Percentiles rank a stretch among this genome's conserved stretches.
phyloP scores from a whole-genome alignment of 2,113 vertebrate species.

The Felis chaus region DNA sequence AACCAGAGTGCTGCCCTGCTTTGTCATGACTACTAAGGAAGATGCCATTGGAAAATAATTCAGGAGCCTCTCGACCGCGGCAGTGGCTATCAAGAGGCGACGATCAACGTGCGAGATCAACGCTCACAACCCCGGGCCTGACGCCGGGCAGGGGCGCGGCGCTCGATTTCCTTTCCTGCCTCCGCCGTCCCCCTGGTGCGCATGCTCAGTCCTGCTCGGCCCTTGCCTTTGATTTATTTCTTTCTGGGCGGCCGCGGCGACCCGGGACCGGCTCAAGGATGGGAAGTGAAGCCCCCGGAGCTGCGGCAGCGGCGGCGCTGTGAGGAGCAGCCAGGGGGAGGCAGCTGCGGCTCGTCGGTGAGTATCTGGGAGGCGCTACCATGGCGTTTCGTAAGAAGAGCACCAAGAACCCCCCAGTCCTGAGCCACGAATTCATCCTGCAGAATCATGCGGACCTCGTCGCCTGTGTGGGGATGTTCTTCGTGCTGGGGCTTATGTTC shows the following conservation, averaged over 20 bases:
- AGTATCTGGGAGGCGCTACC: conserved; percentile 56
- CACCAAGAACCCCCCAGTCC: conserved; percentile 92
- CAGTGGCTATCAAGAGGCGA: fast-evolving
- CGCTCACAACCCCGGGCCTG: background rate
- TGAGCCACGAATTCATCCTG: conserved; percentile 98
- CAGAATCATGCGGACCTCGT: conserved; percentile 98
- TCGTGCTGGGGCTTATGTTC: conserved; percentile 97
- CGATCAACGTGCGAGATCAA: background rate
- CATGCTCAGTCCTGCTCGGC: conserved; percentile 55
- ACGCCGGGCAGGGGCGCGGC: conserved; percentile 43
- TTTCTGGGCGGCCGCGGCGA: background rate
- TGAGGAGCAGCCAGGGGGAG: conserved; percentile 42
- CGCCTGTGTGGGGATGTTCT: conserved; percentile 97
- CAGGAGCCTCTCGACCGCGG: background rate
- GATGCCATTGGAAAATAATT: background rate
- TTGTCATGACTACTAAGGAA: fast-evolving
- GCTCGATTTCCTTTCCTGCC: conserved; percentile 55
- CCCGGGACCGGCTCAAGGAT: background rate
- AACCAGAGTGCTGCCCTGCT: no score
- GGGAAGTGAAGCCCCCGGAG: background rate
- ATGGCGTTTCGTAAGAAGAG: conserved; percentile 96
- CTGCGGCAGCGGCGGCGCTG: background rate
- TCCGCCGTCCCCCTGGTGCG: background rate
- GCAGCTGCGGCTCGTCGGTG: conserved; percentile 47
- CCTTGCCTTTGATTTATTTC: background rate